Percentiles rank a stretch among this genome's conserved stretches.
Conservation (phyloP, 2,113 vertebrate species). For the Stomatorhinus ivindoensis region DNA sequence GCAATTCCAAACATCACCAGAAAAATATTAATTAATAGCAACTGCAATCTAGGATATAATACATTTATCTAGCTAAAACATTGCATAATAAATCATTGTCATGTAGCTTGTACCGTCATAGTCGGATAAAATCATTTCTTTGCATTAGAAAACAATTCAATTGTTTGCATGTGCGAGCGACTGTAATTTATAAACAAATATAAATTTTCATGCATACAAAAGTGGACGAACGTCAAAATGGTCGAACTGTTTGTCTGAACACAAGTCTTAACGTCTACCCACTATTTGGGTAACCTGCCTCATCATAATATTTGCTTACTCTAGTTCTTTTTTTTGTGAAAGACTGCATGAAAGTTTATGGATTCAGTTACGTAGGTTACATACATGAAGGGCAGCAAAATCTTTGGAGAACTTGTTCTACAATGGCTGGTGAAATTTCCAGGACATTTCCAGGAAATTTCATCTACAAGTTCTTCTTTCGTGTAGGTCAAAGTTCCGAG, state of each 20-base stretch:
- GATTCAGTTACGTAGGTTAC: neutral
- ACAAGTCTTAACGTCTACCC: neutral
- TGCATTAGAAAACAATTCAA: neutral
- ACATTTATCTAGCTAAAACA: neutral
- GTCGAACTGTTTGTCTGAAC: neutral
- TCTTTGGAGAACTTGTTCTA: neutral
- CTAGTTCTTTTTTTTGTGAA: neutral
- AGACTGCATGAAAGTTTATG: neutral
- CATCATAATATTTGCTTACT: neutral
- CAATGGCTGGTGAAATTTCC: neutral
- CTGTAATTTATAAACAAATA: neutral
- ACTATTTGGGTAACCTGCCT: neutral
- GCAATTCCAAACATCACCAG: neutral
- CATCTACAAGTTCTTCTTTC: neutral
- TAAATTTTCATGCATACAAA: neutral
- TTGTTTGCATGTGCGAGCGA: neutral
- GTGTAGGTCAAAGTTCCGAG: neutral
- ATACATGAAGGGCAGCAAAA: neutral
- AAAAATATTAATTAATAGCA: neutral
- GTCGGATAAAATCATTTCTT: conserved; percentile 15
- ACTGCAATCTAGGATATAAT: neutral
- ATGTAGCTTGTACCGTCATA: conserved; percentile 22
- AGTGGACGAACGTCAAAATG: neutral
- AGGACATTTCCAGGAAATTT: neutral
- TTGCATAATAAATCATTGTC: conserved; percentile 23